These are phyloP conservation scores for Campylomormyrus numenius DNA, from an alignment of 2,113 vertebrate species.

Conservation along the genomic window DNA sequence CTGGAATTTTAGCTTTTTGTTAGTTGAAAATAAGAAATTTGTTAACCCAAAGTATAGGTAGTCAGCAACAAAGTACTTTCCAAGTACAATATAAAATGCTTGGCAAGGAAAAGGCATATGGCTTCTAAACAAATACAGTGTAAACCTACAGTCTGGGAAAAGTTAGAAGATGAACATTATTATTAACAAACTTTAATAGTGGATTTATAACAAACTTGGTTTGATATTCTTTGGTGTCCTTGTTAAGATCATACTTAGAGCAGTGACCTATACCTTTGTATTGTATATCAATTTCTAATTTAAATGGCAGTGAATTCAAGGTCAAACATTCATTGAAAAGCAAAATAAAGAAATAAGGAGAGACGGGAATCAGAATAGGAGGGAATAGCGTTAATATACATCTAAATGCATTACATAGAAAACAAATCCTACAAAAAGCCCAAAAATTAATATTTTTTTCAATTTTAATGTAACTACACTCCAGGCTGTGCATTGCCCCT, in stretches of 20 bases:
- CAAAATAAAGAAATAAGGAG: background rate
- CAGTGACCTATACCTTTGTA: background rate
- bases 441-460: background rate
- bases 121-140: constrained; percentile 52
- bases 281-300: background rate
- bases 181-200: background rate
- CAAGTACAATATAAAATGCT: constrained; percentile 37
- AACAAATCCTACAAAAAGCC: background rate
- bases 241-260: background rate
- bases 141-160: constrained; percentile 42
- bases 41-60: constrained; percentile 31
- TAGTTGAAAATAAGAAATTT: constrained; percentile 37
- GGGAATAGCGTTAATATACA: background rate
- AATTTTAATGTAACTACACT: background rate
- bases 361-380: background rate
- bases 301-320: background rate
- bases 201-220: background rate
- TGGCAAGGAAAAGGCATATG: constrained; percentile 55
- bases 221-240: constrained; percentile 10
- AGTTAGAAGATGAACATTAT: background rate
- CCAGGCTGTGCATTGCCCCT: background rate
- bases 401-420: background rate
- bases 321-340: background rate
- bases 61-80: constrained; percentile 34
- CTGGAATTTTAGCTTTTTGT: constrained; percentile 38